Conservation (phyloP, 2,888 invertebrate genomes). For the Furcula furcula region DNA sequence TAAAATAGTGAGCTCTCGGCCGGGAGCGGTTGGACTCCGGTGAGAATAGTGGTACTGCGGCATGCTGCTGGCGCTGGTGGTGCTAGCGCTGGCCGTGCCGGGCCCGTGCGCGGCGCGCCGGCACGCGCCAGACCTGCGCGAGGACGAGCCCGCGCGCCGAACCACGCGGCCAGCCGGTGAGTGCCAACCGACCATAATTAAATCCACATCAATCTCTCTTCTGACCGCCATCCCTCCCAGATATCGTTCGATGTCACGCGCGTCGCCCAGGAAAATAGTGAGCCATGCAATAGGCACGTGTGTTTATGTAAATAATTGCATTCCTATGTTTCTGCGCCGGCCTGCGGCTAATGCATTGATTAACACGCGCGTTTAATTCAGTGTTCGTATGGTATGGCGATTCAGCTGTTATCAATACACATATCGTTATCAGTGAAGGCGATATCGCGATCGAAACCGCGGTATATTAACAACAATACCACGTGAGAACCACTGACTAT, state of each 20-base stretch:
- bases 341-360: constrained; percentile 39
- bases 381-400: background rate
- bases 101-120: constrained; percentile 69
- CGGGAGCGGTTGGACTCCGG: constrained; percentile 55
- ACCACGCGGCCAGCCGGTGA: constrained; percentile 86
- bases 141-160: constrained; percentile 85
- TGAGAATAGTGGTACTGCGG: constrained; percentile 48
- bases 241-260: background rate
- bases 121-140: constrained; percentile 84
- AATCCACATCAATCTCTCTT: constrained; percentile 42
- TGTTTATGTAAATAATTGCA: constrained; percentile 67
- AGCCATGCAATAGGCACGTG: constrained; percentile 42
- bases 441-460: constrained; percentile 46
- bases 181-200: constrained; percentile 52
- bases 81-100: constrained; percentile 63
- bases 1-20: constrained; percentile 76
- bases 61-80: constrained; percentile 70
- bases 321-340: constrained; percentile 43
- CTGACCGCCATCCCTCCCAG: constrained; percentile 13
- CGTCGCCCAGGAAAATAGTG: constrained; percentile 19
- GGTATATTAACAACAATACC: constrained; percentile 76
- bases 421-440: constrained; percentile 52
- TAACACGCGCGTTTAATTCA: constrained; percentile 35
- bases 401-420: constrained; percentile 37
- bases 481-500: constrained; percentile 61